phyloP scores from a whole-genome alignment of 1,140 invertebrate genomes.

The Trialeurodes vaporariorum region DNA sequence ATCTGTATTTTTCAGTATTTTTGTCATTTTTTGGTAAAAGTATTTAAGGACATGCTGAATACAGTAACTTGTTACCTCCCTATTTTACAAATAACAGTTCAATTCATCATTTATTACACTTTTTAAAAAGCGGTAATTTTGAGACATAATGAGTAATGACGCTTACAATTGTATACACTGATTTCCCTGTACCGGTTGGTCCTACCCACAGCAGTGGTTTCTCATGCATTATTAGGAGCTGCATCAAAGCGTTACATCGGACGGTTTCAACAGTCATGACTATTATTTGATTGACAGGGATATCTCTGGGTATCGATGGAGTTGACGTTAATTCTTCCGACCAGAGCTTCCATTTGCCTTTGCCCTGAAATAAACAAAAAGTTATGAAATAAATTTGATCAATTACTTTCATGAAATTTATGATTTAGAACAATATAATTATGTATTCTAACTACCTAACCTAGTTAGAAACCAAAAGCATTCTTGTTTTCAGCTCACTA shows the following conservation, averaged over 20 bases:
- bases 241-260: constrained; percentile 62
- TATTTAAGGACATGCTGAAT: no score
- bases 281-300: constrained; percentile 86
- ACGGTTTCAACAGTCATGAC: constrained; percentile 84
- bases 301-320: constrained; percentile 74
- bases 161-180: constrained; percentile 58
- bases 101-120: no score
- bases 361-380: constrained; percentile 40
- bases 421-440: background rate
- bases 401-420: background rate
- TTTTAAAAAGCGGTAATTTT: no score
- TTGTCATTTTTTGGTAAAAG: no score
- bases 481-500: no score
- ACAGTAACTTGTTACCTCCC: no score
- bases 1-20: no score
- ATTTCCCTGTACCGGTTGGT: constrained; percentile 87
- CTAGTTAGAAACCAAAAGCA: no score
- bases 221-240: constrained; percentile 60
- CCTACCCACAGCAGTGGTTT: constrained; percentile 78
- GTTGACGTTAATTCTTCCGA: constrained; percentile 64
- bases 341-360: constrained; percentile 85
- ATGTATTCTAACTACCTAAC: no score
- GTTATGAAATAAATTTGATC: background rate
- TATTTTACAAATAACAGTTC: no score
- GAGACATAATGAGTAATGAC: no score